Evolutionary conservation across 2,113 vertebrate species (phyloP).

Genomic region (Epinephelus cyanopodus): DNA sequence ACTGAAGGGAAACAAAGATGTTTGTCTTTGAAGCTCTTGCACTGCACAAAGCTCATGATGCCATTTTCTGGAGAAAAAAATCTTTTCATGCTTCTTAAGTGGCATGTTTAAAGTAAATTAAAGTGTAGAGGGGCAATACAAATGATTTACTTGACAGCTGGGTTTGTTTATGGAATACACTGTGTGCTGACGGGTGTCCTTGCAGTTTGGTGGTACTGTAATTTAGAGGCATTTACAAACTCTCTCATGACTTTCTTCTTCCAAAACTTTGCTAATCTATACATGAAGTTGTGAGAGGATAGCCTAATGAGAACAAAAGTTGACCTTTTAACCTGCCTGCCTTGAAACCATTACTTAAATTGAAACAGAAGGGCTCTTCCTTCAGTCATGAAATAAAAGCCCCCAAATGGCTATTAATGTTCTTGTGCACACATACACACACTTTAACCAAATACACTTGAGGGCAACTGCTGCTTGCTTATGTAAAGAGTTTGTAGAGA

Average conservation of each 20-base stretch:
- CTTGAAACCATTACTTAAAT: constrained; percentile 63
- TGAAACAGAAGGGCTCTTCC: constrained; percentile 51
- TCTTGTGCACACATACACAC: constrained; percentile 51
- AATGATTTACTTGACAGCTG: constrained; percentile 57
- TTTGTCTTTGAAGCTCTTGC: constrained; percentile 22
- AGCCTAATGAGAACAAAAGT: constrained; percentile 47
- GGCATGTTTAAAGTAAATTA: constrained; percentile 49
- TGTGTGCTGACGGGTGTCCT: constrained; percentile 3
- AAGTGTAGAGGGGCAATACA: constrained; percentile 44
- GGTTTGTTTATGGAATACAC: constrained; percentile 50
- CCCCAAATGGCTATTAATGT: constrained; percentile 64
- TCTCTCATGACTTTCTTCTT: constrained; percentile 27
- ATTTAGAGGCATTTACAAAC: constrained; percentile 43
- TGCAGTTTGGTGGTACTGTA: constrained; percentile 29
- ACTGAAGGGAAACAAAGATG: neutral
- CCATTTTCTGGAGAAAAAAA: neutral
- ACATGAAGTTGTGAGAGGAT: constrained; percentile 42
- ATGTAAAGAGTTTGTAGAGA: constrained; percentile 69
- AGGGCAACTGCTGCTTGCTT: constrained; percentile 70
- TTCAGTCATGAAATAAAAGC: constrained; percentile 59
- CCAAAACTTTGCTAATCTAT: constrained; percentile 33
- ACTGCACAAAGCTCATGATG: constrained; percentile 20
- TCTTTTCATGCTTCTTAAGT: constrained; percentile 24
- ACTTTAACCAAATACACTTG: constrained; percentile 66
- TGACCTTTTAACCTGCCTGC: constrained; percentile 63